phyloP scores from a whole-genome alignment of 2,888 invertebrate genomes.

The Parnassius mnemosyne region DNA sequence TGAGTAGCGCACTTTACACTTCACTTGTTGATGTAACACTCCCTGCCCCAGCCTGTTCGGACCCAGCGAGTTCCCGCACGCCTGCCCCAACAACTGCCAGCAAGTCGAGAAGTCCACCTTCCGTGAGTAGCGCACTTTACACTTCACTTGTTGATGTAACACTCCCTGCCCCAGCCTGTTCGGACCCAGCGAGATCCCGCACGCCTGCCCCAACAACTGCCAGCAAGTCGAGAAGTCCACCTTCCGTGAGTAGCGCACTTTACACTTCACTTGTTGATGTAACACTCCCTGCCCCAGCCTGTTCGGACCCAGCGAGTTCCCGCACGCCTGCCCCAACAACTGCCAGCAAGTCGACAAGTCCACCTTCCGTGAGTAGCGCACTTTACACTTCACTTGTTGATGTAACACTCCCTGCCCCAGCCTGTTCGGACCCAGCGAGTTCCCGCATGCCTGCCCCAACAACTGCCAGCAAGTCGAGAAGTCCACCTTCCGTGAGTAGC shows the following conservation, averaged over 20 bases:
- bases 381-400: no score
- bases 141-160: no score
- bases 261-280: no score
- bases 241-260: constrained; percentile 70
- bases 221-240: constrained; percentile 83
- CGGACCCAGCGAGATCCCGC: constrained; percentile 79
- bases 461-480: no score
- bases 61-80: constrained; percentile 72
- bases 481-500: no score
- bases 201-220: constrained; percentile 83
- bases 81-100: constrained; percentile 84
- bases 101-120: constrained; percentile 83
- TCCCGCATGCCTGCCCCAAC: no score
- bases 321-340: constrained; percentile 82
- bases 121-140: constrained; percentile 61
- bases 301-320: constrained; percentile 81
- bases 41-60: constrained; percentile 86
- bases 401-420: no score
- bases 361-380: constrained; percentile 76
- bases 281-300: constrained; percentile 82
- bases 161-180: constrained; percentile 84
- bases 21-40: no score
- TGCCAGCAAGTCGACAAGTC: constrained; percentile 84
- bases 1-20: constrained; percentile 49
- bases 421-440: no score